Percentiles rank a stretch among this genome's conserved stretches.
Conservation (phyloP, 1,140 invertebrate genomes). For the Conus betulinus region DNA sequence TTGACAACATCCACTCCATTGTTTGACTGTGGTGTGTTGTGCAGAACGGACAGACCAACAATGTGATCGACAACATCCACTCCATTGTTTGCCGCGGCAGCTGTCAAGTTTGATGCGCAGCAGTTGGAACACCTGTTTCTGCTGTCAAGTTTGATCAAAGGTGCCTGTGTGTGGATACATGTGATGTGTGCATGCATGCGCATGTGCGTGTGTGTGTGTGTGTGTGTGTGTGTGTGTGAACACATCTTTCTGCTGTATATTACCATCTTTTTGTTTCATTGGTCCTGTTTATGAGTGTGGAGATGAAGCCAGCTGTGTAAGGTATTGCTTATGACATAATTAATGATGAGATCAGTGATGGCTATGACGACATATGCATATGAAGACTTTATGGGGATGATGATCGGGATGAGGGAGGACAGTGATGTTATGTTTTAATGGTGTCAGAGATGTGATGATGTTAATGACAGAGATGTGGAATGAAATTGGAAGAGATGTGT, state of each 20-base stretch:
- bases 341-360: too few species aligned
- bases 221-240: background rate
- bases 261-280: too few species aligned
- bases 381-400: too few species aligned
- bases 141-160: constrained; percentile 75
- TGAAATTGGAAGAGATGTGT: too few species aligned
- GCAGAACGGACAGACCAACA: constrained; percentile 76
- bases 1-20: constrained; percentile 78
- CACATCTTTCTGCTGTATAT: background rate
- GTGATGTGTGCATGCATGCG: background rate
- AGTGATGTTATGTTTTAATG: too few species aligned
- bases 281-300: background rate
- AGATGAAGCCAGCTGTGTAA: too few species aligned
- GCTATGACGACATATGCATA: too few species aligned
- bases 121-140: constrained; percentile 77
- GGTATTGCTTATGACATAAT: too few species aligned
- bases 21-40: constrained; percentile 30
- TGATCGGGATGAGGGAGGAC: too few species aligned
- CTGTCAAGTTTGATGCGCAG: constrained; percentile 76
- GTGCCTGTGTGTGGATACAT: constrained; percentile 53
- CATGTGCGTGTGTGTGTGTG: background rate
- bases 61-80: constrained; percentile 79
- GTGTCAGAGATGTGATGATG: too few species aligned
- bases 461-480: too few species aligned
- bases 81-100: constrained; percentile 78